phyloP scores from a whole-genome alignment of 2,888 invertebrate genomes.

The Campopleginae sp. region DNA sequence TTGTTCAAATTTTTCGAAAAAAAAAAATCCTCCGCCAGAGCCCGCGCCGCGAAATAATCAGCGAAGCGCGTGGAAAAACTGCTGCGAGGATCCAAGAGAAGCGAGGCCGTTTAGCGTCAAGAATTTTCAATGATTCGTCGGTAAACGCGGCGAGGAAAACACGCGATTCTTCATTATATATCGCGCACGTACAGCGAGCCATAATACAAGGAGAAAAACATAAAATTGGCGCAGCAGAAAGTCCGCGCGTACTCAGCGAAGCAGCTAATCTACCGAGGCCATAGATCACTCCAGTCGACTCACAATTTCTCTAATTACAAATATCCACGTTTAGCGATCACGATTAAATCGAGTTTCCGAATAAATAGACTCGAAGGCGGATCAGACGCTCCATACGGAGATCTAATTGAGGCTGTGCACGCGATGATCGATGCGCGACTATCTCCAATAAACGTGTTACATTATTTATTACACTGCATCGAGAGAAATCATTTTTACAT shows the following conservation, averaged over 20 bases:
- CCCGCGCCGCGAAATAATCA: neutral
- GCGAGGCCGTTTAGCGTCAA: conserved; percentile 25
- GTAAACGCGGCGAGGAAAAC: conserved; percentile 35
- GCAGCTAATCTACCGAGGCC: conserved; percentile 13
- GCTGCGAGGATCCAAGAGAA: conserved; percentile 1
- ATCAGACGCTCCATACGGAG: conserved; percentile 19
- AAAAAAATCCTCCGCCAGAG: too few relatives aligned
- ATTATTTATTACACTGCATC: conserved; percentile 1
- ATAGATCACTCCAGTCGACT: conserved; percentile 8
- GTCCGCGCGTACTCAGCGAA: neutral
- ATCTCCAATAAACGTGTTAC: neutral
- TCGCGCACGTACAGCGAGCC: conserved; percentile 18
- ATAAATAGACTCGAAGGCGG: neutral
- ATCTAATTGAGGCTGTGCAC: conserved; percentile 29
- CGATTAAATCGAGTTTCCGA: neutral
- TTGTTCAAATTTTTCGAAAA: too few relatives aligned
- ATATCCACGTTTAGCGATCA: neutral
- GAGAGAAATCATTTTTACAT: too few relatives aligned
- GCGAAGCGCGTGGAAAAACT: conserved; percentile 14
- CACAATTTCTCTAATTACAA: conserved; percentile 61
- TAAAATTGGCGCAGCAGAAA: neutral
- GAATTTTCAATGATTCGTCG: conserved; percentile 50
- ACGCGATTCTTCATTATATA: conserved; percentile 65
- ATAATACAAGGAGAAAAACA: conserved; percentile 17
- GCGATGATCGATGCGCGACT: conserved; percentile 22